Conservation (phyloP, 1,140 invertebrate genomes). For the Trichoplusia ni region DNA sequence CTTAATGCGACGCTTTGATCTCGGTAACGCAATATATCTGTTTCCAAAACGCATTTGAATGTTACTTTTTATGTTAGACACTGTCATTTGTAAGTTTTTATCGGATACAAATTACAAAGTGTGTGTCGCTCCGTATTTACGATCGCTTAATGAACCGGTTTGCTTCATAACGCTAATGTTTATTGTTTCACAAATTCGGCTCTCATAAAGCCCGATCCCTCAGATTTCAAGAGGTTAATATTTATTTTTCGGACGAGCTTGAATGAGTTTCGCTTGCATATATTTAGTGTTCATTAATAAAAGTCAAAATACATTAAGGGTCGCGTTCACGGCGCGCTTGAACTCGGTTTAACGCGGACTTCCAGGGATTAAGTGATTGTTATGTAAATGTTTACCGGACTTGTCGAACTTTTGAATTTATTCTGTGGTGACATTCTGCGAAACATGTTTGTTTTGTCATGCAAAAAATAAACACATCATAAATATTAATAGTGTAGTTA, state of each 20-base stretch:
- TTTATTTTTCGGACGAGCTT: constrained; percentile 21
- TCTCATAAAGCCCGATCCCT: constrained; percentile 38
- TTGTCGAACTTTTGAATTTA: neutral
- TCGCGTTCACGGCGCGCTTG: constrained; percentile 27
- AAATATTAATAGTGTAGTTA: too few species aligned
- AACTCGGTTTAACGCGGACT: constrained; percentile 26
- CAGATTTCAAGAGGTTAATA: constrained; percentile 28
- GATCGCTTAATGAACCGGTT: constrained; percentile 33
- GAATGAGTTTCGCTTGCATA: constrained; percentile 52
- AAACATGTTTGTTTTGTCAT: too few species aligned
- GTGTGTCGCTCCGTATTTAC: constrained; percentile 18
- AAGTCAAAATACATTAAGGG: constrained; percentile 51
- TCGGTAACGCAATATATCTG: constrained; percentile 45
- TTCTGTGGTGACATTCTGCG: neutral
- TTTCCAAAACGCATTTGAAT: constrained; percentile 39
- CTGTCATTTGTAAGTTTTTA: constrained; percentile 48
- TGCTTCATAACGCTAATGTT: constrained; percentile 53
- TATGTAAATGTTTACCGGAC: constrained; percentile 4
- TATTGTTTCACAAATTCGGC: constrained; percentile 57
- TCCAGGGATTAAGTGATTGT: constrained; percentile 15
- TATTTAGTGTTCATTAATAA: constrained; percentile 69
- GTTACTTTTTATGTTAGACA: constrained; percentile 43
- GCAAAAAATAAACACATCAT: too few species aligned
- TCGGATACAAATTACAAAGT: constrained; percentile 41
- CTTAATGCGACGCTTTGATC: constrained; percentile 57